phyloP scores from a whole-genome alignment of 2,113 vertebrate species.

The Guaruba guarouba region DNA sequence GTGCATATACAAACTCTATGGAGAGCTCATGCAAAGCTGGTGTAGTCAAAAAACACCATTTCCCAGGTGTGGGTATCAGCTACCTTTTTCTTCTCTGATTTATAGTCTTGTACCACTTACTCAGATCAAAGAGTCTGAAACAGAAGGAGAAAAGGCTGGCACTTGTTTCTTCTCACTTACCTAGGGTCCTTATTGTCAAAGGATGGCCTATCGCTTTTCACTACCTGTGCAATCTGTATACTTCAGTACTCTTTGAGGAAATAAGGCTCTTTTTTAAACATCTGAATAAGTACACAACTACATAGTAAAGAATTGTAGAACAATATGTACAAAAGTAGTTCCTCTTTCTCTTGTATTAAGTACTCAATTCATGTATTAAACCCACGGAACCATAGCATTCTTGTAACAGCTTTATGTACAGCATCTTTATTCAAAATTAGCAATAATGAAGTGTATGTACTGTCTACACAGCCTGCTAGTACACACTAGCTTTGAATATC shows the following conservation, averaged over 20 bases:
- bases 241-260: not conserved
- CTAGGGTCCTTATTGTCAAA: not conserved
- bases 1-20: not conserved
- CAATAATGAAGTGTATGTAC: not conserved
- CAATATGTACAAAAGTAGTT: not conserved
- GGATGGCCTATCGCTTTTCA: not conserved
- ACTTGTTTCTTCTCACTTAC: not conserved
- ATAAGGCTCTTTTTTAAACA: not conserved
- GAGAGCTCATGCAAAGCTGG: not conserved
- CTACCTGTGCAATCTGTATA: not conserved
- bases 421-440: not conserved
- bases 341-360: not conserved
- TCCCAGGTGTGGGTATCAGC: not conserved
- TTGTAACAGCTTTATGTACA: not conserved
- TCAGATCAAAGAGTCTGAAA: constrained; percentile 3
- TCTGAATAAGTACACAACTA: not conserved
- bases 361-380: not conserved
- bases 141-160: not conserved
- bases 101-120: not conserved
- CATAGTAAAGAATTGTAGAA: not conserved
- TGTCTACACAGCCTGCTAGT: not conserved
- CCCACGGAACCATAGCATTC: not conserved
- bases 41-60: not conserved
- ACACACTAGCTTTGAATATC: not conserved
- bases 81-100: not conserved